These are phyloP conservation scores for Emesis russula DNA, from an alignment of 2,888 invertebrate species.

Conservation along the genomic window DNA sequence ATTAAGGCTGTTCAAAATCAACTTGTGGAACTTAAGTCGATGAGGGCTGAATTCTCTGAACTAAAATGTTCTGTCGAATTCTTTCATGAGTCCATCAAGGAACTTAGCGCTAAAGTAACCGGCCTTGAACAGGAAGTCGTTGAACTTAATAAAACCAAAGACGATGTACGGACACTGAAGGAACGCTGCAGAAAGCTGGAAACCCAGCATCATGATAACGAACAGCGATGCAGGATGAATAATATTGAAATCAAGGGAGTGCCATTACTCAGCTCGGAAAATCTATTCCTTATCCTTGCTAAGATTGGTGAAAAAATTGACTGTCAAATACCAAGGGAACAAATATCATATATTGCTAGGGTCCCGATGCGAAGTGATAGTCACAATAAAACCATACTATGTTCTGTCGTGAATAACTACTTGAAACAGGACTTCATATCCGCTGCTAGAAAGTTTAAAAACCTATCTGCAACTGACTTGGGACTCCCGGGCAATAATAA, in stretches of 20 bases:
- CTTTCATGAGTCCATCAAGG: neutral
- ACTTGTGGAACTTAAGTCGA: conserved; percentile 31
- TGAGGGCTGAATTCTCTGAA: conserved; percentile 33
- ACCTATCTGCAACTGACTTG: conserved; percentile 44
- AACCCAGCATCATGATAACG: conserved; percentile 13
- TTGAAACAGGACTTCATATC: conserved; percentile 25
- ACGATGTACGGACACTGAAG: conserved; percentile 30
- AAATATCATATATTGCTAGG: neutral
- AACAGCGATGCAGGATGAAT: conserved; percentile 53
- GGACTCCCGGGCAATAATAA: conserved; percentile 38
- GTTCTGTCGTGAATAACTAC: conserved; percentile 71
- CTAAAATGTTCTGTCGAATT: conserved; percentile 41
- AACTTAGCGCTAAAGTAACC: neutral
- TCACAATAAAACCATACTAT: conserved; percentile 39
- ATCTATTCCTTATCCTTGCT: neutral
- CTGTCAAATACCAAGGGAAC: neutral
- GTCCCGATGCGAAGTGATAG: neutral
- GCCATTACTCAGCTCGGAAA: neutral
- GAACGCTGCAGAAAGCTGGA: conserved; percentile 34
- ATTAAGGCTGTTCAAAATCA: conserved; percentile 43
- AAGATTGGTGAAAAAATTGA: conserved; percentile 44
- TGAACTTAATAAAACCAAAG: conserved; percentile 26
- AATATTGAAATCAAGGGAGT: conserved; percentile 65
- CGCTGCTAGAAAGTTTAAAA: conserved; percentile 7
- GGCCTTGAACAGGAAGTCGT: conserved; percentile 32